Evolutionary conservation across 2,113 vertebrate genomes (phyloP).

Genomic region (Salvelinus namaycush): DNA sequence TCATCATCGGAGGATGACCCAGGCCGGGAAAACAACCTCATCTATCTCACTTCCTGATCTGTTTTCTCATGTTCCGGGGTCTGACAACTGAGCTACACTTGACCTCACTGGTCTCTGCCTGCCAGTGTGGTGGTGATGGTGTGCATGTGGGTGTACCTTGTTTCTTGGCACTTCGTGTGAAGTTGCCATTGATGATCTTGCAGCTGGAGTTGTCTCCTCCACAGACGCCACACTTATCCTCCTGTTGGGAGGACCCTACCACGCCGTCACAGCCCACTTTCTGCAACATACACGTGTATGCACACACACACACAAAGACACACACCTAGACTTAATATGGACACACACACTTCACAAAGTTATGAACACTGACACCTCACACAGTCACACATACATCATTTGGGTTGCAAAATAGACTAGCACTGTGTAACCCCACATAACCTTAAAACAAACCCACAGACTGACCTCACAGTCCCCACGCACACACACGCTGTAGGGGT

Average conservation of each 20-base stretch:
- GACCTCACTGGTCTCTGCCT: background rate
- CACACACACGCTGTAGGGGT: slow-evolving; percentile 91
- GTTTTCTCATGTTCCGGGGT: slow-evolving; percentile 5
- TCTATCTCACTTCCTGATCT: background rate
- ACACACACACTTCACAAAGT: too few species aligned
- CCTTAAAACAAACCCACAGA: background rate
- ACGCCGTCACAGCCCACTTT: slow-evolving; percentile 95
- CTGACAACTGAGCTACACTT: slow-evolving; percentile 74
- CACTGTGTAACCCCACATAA: too few species aligned
- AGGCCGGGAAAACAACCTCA: slow-evolving; percentile 52
- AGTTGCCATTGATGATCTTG: slow-evolving; percentile 90
- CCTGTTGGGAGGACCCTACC: slow-evolving; percentile 89
- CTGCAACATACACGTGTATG: slow-evolving; percentile 58
- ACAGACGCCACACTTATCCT: slow-evolving; percentile 96
- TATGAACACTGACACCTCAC: too few species aligned
- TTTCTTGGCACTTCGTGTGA: slow-evolving; percentile 86
- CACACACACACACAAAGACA: too few species aligned
- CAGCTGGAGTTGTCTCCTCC: slow-evolving; percentile 93
- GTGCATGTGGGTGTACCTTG: slow-evolving; percentile 69
- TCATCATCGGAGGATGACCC: slow-evolving; percentile 47
- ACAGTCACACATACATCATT: background rate
- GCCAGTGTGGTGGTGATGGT: background rate
- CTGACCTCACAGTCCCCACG: slow-evolving; percentile 91
- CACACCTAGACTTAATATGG: too few species aligned
- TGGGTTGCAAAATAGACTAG: background rate